These are phyloP conservation scores for Sisor rabdophorus DNA, from an alignment of 2,113 vertebrate genomes.

Conservation along the genomic window DNA sequence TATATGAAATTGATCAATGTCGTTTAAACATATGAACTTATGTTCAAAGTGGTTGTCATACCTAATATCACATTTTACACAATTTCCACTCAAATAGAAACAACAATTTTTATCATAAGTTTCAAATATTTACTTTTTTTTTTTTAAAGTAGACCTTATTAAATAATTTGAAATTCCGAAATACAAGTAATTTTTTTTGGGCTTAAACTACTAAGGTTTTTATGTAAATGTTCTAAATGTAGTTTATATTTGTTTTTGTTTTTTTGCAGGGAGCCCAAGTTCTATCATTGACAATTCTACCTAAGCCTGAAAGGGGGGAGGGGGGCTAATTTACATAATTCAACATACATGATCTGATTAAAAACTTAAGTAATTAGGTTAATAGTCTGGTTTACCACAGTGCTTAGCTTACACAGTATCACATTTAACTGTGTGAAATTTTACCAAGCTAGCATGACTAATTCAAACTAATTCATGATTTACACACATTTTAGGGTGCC, in stretches of 20 bases:
- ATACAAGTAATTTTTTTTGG: too few species aligned
- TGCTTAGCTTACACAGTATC: background rate
- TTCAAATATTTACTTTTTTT: too few species aligned
- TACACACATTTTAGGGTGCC: too few species aligned
- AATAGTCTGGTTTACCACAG: background rate
- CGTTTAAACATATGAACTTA: too few species aligned
- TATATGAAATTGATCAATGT: background rate
- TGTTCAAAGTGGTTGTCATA: too few species aligned
- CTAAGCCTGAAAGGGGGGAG: background rate
- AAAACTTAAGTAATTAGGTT: background rate
- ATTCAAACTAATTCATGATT: background rate
- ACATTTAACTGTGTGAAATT: background rate
- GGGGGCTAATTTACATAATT: background rate
- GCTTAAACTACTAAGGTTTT: too few species aligned
- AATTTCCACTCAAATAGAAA: background rate
- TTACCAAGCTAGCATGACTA: background rate
- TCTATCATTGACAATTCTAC: background rate
- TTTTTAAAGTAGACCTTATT: too few species aligned
- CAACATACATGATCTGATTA: background rate
- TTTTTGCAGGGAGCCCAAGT: background rate
- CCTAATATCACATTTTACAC: background rate
- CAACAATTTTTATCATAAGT: too few species aligned
- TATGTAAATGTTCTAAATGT: background rate
- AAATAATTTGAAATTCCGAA: too few species aligned
- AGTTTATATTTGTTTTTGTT: background rate